Base-by-base conservation (phyloP, 2,797 vertebrate genomes). In the Sebastes trivittatus region DNA sequence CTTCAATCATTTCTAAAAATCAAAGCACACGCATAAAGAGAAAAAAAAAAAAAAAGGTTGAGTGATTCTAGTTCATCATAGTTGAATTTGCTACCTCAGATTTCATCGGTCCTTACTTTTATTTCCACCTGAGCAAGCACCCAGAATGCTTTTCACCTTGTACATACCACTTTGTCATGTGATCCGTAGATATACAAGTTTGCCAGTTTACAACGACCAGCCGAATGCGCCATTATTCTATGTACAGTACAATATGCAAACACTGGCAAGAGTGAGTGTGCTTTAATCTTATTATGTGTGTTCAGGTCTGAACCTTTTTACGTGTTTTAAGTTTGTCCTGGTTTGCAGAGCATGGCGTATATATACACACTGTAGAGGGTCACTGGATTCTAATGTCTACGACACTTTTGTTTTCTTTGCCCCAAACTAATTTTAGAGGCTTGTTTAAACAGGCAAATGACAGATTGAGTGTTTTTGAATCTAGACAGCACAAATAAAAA, bases 221-320 rank as follows among this genome's bases (percentile, higher is more conserved):
- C 88, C 69, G 89, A 93, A 92, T 90, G 92, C 92, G 64, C 77
- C 87, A 78, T 91, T 89, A 91, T 87, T 92, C 88, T 84, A 52
- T 91, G 85, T 93, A 89, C 82, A 91, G 91, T 90, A 91, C 84
- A 93, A 94, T 95, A 95, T 95, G 94, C 95, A 96, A 95, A 91
- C 87, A 88, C 92, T 91, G 92, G 85, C 79, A 80, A 87, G 75
- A 88, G 76, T 80, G 86, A 82, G 83, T 79, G 86, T 65, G 77
- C 70, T 87, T 75, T 85, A 61, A 78, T 80, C 36, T 80, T 73
- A 81, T 76, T 82, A 38, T 22, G 59, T 81, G 78, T 89, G 83
- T 92, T 91, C 81, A 83, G 72, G 87, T 95, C 83, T 65, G 77
- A 86, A 89, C 85, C 84, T 87, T 86, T 85, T 49, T 29, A 9